Evolutionary conservation across 2,113 vertebrate species (phyloP).

Genomic region (Aegithalos caudatus): DNA sequence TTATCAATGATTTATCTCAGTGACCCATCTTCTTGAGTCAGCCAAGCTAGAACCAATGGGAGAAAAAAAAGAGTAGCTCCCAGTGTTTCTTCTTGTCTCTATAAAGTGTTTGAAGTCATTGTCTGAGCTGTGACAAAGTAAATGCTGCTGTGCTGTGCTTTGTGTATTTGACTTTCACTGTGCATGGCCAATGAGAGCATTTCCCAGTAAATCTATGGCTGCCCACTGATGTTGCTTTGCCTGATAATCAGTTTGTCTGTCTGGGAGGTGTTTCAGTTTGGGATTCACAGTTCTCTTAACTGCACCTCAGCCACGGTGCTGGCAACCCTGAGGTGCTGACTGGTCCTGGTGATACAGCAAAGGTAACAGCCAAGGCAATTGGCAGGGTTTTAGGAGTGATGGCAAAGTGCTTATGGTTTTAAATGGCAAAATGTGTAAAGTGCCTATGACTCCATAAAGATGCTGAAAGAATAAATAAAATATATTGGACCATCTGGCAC

Average conservation of each 20-base stretch:
- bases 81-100: not conserved
- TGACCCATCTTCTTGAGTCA: not conserved
- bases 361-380: not conserved
- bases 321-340: not conserved
- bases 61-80: not conserved
- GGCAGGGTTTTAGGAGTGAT: not conserved
- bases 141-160: not conserved
- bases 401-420: not conserved
- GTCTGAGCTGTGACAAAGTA: not conserved
- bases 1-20: not conserved
- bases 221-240: not conserved
- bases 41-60: not conserved
- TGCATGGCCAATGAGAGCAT: not conserved
- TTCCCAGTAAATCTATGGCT: not conserved
- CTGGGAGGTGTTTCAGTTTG: not conserved
- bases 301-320: not conserved
- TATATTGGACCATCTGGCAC: conserved; percentile 16
- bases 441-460: not conserved
- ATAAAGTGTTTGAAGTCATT: not conserved
- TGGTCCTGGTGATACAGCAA: not conserved
- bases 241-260: not conserved
- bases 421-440: not conserved
- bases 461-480: conserved; percentile 23
- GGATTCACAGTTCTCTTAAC: not conserved
- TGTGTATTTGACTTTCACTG: not conserved